Evolutionary conservation across 2,113 vertebrate species (phyloP), one percentile per base, ranked within the genome.

Genomic region (Romanogobio albipinnatus): DNA sequence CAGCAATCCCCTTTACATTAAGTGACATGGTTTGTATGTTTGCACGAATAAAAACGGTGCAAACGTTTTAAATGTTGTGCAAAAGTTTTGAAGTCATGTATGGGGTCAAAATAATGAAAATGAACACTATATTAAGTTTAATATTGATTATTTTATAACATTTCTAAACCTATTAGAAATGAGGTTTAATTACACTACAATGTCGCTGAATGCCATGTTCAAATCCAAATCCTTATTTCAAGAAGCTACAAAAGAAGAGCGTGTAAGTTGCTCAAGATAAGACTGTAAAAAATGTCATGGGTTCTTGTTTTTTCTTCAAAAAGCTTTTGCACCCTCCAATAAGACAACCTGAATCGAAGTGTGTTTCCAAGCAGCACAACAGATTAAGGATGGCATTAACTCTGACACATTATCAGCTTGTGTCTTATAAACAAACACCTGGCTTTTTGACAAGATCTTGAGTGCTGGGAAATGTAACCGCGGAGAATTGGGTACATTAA

Each of bases 321-420:
- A 59, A 58, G 51, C 75, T 39, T 77, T 15, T 77, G 51, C 51
- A 58, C 4, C 51, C 47, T 76, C 24, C 49, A 36, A 56, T 36
- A 56, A 56, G 26, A 39, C 10, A 58, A 43, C 56, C 33, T 43
- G 53, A 19, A 39, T 24, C 62, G 5, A 24, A 49, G 61, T 29
- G 79, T 53, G 62, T 81, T 68, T 81, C n/a, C 76, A 36, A 77
- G 76, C 53, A 22, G 76, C 74, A 56, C 74, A 22, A 7, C 79
- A 68, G 17, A 68, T 51, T 81, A 51, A 81, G 39, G 61, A 47
- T 68, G 61, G 61, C 62, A 82, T 82, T 58, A 82, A 71, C 49
- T 82, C 64, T 26, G 66, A 71, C 80, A 82, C 80, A 71, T 43
- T 71, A 81, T 81, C 79, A 81, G 79, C 62, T 68, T 53, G 79